Evolutionary conservation across 64 coral and sea anemone species (phyloP).

Genomic region (Pachyseris speciosa): DNA sequence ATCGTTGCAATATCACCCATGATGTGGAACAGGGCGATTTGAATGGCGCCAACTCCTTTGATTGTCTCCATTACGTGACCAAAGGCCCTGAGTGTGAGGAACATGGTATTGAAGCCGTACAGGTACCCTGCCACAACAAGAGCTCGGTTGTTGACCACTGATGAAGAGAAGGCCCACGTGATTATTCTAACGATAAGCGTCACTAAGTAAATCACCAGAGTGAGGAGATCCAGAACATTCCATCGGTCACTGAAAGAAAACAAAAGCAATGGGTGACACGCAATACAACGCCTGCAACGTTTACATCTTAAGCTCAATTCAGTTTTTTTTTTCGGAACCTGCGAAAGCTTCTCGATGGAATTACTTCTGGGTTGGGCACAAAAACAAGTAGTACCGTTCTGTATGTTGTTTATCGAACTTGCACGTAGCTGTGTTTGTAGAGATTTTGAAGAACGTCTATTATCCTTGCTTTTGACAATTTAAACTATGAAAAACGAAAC

Average conservation of each 20-base stretch:
- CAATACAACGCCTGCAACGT: too few species aligned
- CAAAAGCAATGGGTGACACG: too few species aligned
- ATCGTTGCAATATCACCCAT: not conserved
- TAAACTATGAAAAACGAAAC: too few species aligned
- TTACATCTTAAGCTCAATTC: too few species aligned
- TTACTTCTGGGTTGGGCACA: too few species aligned
- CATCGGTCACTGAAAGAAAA: constrained; percentile 44
- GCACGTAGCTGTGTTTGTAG: too few species aligned
- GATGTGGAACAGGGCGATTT: constrained; percentile 50
- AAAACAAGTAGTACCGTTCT: too few species aligned
- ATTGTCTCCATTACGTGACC: constrained; percentile 46
- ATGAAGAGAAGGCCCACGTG: not conserved
- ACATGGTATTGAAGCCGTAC: constrained; percentile 61
- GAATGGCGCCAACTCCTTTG: constrained; percentile 13
- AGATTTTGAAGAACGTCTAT: too few species aligned
- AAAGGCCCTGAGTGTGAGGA: constrained; percentile 44
- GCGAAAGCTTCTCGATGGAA: too few species aligned
- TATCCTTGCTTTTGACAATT: too few species aligned
- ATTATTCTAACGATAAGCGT: constrained; percentile 27
- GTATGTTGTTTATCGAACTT: too few species aligned
- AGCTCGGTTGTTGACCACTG: constrained; percentile 17
- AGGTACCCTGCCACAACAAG: constrained; percentile 41
- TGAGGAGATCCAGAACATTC: constrained; percentile 53
- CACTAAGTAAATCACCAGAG: not conserved
- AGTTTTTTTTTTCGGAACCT: too few species aligned